Percentiles rank a stretch among this genome's conserved stretches.
Evolutionary conservation across 2,113 vertebrate genomes (phyloP).

Genomic region (Motacilla tschutschensis): DNA sequence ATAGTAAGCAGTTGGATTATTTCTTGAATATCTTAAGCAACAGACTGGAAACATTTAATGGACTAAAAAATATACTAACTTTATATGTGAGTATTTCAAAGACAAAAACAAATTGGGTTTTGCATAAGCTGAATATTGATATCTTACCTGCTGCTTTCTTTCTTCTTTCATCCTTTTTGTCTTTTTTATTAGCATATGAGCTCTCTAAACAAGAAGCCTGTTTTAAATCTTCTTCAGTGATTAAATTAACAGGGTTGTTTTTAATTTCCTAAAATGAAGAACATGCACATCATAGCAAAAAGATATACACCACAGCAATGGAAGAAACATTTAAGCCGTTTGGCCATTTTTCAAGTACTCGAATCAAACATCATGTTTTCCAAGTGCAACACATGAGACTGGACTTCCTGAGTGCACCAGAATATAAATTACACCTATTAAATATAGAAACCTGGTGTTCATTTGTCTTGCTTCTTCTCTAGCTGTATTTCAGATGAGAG

Average conservation of each 20-base stretch:
- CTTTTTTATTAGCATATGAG: conserved; percentile 78
- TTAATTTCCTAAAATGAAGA: conserved; percentile 85
- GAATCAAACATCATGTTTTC: background rate
- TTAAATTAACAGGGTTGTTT: conserved; percentile 88
- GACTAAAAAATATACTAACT: background rate
- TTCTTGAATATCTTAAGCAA: background rate
- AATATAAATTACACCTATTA: background rate
- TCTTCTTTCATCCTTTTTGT: conserved; percentile 90
- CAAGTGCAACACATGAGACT: background rate
- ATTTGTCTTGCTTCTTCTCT: background rate
- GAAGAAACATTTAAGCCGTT: background rate
- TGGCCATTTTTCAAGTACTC: background rate
- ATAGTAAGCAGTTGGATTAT: background rate
- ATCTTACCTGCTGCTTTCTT: conserved; percentile 86
- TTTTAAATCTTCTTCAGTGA: conserved; percentile 92
- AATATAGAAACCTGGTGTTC: background rate
- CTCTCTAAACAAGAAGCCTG: conserved; percentile 76
- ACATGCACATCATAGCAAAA: background rate
- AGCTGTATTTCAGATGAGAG: background rate
- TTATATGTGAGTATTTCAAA: background rate
- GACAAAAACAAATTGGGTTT: background rate
- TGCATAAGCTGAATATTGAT: background rate
- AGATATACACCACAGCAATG: background rate
- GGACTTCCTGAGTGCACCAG: background rate
- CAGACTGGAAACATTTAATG: background rate